Base-by-base conservation (phyloP, 2,888 invertebrate genomes). In the Sepiola atlantica region DNA sequence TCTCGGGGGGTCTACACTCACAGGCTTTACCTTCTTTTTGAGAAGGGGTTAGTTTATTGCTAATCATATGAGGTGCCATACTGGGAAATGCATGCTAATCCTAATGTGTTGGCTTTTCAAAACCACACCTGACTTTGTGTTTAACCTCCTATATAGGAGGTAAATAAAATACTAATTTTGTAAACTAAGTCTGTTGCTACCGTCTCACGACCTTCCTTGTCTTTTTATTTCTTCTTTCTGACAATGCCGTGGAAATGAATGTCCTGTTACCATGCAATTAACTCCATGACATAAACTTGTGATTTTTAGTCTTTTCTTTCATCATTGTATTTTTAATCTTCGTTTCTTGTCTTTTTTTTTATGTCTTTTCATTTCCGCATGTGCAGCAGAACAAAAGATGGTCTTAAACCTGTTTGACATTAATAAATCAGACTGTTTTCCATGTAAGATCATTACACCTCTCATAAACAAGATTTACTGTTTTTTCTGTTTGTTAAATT, bases 221-320 rank as follows among this genome's bases (percentile, higher is more conserved):
- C 8, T 45, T 45, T 45, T 45, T n/a, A n/a, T n/a, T n/a, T n/a
- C 77, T 77, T 77, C n/a, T 28, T 77, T 77, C 77, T 77, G 28
- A 77, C 77, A 77, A 77, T 77, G n/a, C n/a, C n/a, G 14, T n/a
- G 32, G 77, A n/a, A 77, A 77, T n/a, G n/a, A n/a, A 77, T 14
- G 32, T 77, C n/a, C n/a, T 77, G 77, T 77, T 77, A n/a, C 77
- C n/a, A 77, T 77, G 77, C 77, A 77, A 77, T 77, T 77, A 77
- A 77, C 77, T 77, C 32, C n/a, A 32, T 77, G 77, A 32, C 77
- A 77, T n/a, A n/a, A n/a, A n/a, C 32, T 32, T 77, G 8, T 77
- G 77, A 3, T n/a, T 77, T 77, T 28, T 77, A 12, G 12, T 18
- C 28, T 77, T n/a, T 77, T 77, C 28, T 21, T 61, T 77, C 18